Conservation (phyloP, 2,888 invertebrate species). For the Dynastes hyllus region DNA sequence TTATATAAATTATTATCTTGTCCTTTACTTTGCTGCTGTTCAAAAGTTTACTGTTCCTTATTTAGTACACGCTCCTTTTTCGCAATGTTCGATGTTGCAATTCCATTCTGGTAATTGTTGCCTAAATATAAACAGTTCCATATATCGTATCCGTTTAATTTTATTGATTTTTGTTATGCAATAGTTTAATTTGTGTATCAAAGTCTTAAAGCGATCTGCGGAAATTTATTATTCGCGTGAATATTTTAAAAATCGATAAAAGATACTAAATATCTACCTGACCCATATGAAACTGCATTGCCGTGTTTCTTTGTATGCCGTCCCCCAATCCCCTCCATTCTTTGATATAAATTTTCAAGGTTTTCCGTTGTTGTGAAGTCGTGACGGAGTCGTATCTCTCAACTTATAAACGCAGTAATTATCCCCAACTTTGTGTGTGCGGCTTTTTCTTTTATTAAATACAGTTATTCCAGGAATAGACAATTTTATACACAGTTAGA, state of each 20-base stretch:
- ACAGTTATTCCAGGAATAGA: slow-evolving; percentile 13
- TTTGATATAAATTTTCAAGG: slow-evolving; percentile 35
- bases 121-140: neutral
- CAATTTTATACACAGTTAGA: slow-evolving; percentile 8
- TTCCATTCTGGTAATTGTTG: neutral
- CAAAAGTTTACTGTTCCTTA: too few species aligned
- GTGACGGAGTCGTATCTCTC: slow-evolving; percentile 24
- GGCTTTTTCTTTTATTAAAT: slow-evolving; percentile 6
- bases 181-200: slow-evolving; percentile 11
- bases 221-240: slow-evolving; percentile 9
- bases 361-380: slow-evolving; percentile 31
- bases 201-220: slow-evolving; percentile 7
- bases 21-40: too few species aligned
- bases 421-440: slow-evolving; percentile 15
- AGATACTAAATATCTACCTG: neutral
- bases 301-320: slow-evolving; percentile 22
- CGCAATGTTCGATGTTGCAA: too few species aligned
- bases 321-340: slow-evolving; percentile 2
- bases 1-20: too few species aligned
- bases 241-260: slow-evolving; percentile 10
- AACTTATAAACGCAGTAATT: slow-evolving; percentile 31
- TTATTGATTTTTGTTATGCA: slow-evolving; percentile 7
- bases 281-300: slow-evolving; percentile 18
- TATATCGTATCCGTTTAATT: neutral
- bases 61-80: too few species aligned